A percentile compares a stretch with the other conserved stretches of the same genome.
Conservation (phyloP, 2,113 vertebrate species). For the Gorsachius goisagi region DNA sequence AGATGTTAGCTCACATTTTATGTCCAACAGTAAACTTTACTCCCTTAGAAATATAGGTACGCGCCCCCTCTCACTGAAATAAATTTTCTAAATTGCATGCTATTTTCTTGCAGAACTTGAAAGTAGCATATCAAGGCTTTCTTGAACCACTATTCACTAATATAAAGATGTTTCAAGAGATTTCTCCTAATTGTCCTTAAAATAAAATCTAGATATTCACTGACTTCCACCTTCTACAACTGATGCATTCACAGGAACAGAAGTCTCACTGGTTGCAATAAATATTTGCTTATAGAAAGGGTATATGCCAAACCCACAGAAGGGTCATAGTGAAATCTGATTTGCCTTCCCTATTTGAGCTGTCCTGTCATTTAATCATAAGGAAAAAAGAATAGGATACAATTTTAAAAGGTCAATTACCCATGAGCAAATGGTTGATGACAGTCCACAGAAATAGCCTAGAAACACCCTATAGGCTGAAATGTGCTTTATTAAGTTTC, state of each 20-base stretch:
- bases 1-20: background rate
- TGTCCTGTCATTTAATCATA: background rate
- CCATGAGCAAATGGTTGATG: background rate
- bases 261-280: background rate
- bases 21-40: background rate
- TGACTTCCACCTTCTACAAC: background rate
- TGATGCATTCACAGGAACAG: background rate
- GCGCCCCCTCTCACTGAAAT: background rate
- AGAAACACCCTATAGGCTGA: background rate
- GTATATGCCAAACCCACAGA: background rate
- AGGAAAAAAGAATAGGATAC: background rate
- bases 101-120: background rate
- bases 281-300: background rate
- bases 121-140: background rate
- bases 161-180: background rate
- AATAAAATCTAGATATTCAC: background rate
- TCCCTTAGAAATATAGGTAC: background rate
- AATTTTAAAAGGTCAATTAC: slow-evolving; percentile 32
- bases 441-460: background rate
- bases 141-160: background rate
- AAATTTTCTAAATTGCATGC: background rate
- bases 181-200: background rate
- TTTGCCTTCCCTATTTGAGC: background rate
- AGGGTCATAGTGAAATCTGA: background rate
- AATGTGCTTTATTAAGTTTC: background rate